Base-by-base conservation (phyloP, 2,797 vertebrate genomes). In the Erethizon dorsatum region DNA sequence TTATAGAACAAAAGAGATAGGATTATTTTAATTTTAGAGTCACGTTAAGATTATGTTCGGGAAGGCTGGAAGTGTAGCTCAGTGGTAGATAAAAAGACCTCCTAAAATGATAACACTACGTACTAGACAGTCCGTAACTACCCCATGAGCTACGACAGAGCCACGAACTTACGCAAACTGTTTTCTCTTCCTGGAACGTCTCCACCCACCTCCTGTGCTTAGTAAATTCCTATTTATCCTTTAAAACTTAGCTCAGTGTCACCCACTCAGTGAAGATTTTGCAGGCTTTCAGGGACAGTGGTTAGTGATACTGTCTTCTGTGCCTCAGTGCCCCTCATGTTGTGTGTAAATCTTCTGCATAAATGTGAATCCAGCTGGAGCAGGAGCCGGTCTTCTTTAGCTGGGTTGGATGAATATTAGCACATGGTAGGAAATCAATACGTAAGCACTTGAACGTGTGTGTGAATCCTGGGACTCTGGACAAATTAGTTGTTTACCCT, bases 61-160 rank as follows among this genome's bases (percentile, higher is more conserved):
- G 45, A 13, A 50, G 73, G 73, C 73, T 77, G 45, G 45, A 77
- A 50, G 24, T 77, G 12, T 47, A 28, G 57, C 78, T 24, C 75
- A 78, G 75, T 28, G 79, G n/a, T 7, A 82, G 37, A 80, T 50
- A 90, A 86, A 88, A 96, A 89, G 41, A 85, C 26, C 52, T 45
- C 37, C 79, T 82, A 61, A 78, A 73, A 52, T 4, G 80, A 79
- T 15, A 61, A 22, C 8, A 33, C 69, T n/a, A 52, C 0, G 14
- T 82, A 31, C 8, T 26, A 71, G 82, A 33, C 15, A 54, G 52
- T 77, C 26, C 3, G 31, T 77, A 61, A 90, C 57, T 73, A 84
- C 5, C 47, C 24, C 3, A 4, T 24, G 71, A 22, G 67, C 37
- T 50, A 1, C 69, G 26, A 95, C n/a, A 47, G 61, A 18, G 84